phyloP scores from a whole-genome alignment of 2,113 vertebrate genomes.

The Nanorana parkeri region DNA sequence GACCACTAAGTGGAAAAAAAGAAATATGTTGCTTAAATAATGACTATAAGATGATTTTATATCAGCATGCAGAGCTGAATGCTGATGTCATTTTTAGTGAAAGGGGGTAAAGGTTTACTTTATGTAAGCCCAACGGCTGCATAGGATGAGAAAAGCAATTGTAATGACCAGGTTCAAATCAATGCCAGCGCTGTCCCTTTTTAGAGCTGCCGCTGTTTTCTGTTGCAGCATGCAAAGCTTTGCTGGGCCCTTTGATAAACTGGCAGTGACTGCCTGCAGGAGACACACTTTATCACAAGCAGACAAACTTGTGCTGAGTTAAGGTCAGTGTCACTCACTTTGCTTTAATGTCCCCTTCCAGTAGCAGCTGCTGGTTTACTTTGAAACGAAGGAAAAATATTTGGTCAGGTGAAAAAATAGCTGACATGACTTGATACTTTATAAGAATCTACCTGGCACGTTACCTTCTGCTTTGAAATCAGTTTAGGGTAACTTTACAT shows the following conservation, averaged over 20 bases:
- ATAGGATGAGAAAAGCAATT: no score
- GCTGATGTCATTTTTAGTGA: no score
- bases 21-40: no score
- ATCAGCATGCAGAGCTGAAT: no score
- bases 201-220: neutral
- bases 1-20: no score
- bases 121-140: no score
- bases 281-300: slow-evolving; percentile 34
- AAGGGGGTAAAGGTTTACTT: no score
- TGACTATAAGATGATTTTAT: no score
- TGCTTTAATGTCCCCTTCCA: slow-evolving; percentile 18
- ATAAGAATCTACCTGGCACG: slow-evolving; percentile 68
- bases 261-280: slow-evolving; percentile 36
- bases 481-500: slow-evolving; percentile 71
- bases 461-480: slow-evolving; percentile 71
- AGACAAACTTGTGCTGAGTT: slow-evolving; percentile 44
- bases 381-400: slow-evolving; percentile 28
- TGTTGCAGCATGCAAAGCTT: neutral
- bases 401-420: slow-evolving; percentile 27
- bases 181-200: neutral
- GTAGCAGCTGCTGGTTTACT: slow-evolving; percentile 40
- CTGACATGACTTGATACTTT: slow-evolving; percentile 66
- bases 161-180: no score
- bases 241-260: slow-evolving; percentile 45
- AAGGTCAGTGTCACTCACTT: slow-evolving; percentile 49